Evolutionary conservation across 2,113 vertebrate species (phyloP), one percentile per base, ranked within the genome.

Genomic region (Xiphophorus couchianus): DNA sequence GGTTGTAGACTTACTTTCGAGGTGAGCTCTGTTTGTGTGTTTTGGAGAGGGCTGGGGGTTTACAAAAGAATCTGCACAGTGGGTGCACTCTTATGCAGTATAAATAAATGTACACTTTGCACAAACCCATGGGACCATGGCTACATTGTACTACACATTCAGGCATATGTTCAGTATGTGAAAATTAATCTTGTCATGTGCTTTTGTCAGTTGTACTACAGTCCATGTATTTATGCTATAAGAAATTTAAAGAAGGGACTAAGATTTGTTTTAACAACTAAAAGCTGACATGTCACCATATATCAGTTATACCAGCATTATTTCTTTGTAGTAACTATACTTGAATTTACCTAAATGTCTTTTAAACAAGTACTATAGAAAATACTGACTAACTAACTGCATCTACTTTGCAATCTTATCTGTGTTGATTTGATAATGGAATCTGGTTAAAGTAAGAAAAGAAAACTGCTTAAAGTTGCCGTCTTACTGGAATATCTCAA

Each of bases 51-150:
- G 54, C 14, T 22, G 30, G 48, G 19, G 74, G n/a, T 14, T 62
- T 77, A 73, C 71, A 80, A 84, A 85, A 64, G 74, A 77, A 79
- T 82, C 22, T 39, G 63, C 64, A 77, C 42, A 79, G 54, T 77
- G 77, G 42, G 73, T 58, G 25, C 62, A 42, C 69, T 69, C 42
- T 35, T 30, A 61, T 80, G 78, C 19, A 68, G 35, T 63, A 62
- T 30, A 73, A 63, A 73, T 39, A 80, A 30, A 62, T 30, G n/a
- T 54, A 27, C 28, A 64, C 62, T 73, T 60, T 44, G 44, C 62
- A 74, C 54, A 69, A 39, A 19, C 25, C 77, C 12, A 0, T 58
- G 58, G 63, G 83, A 74, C 67, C 33, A 75, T 71, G 37, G 37
- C 37, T n/a, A 62, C 62, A 70, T 37, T 62, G 17, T 62, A 63